Conservation (phyloP, 2,113 vertebrate species). For the Thinocorus orbignyianus region DNA sequence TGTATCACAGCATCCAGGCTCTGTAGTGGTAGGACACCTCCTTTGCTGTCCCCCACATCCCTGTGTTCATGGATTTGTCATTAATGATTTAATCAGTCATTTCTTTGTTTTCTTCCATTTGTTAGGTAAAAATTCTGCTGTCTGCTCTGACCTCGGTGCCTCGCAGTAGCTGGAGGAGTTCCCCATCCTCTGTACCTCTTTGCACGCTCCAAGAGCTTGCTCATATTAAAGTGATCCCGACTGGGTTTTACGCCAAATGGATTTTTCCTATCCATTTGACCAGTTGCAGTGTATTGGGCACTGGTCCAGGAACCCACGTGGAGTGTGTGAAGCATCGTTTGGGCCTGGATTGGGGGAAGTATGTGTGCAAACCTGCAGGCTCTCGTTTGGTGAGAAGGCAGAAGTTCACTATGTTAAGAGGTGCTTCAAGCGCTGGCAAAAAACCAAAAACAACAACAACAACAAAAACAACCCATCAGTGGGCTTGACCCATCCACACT, state of each 20-base stretch:
- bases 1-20: not conserved
- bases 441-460: not conserved
- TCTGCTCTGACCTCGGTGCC: not conserved
- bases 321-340: not conserved
- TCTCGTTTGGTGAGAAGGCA: not conserved
- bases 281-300: not conserved
- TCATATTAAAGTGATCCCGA: not conserved
- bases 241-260: not conserved
- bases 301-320: not conserved
- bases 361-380: accelerated
- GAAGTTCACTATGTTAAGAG: not conserved
- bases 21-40: not conserved
- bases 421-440: not conserved
- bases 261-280: not conserved
- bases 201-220: not conserved
- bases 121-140: not conserved
- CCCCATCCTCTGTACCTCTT: not conserved
- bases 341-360: too few relatives aligned
- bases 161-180: not conserved
- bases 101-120: not conserved
- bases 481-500: not conserved
- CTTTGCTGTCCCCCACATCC: not conserved
- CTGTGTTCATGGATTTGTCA: not conserved
- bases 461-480: not conserved
- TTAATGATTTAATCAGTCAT: not conserved